These are phyloP conservation scores for Oryzaephilus surinamensis DNA, from an alignment of 1,140 invertebrate species.

Conservation along the genomic window DNA sequence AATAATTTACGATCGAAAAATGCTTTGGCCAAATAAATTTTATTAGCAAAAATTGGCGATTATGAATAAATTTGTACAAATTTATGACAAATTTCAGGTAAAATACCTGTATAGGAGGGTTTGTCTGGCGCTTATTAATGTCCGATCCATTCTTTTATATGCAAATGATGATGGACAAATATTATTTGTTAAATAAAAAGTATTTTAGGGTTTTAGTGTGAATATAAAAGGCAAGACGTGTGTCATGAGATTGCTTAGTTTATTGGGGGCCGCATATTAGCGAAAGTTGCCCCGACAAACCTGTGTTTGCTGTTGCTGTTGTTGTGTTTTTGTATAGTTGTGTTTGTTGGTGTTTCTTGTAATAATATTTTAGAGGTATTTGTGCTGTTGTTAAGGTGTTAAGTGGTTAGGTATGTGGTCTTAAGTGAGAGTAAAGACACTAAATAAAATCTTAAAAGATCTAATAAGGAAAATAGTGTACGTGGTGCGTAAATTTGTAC, in stretches of 20 bases:
- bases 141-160: neutral
- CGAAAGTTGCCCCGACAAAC: constrained; percentile 19
- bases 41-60: too few relatives aligned
- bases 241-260: constrained; percentile 13
- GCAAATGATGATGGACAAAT: neutral
- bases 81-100: too few relatives aligned
- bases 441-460: neutral
- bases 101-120: too few relatives aligned
- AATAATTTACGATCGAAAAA: too few relatives aligned
- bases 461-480: too few relatives aligned
- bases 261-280: constrained; percentile 16
- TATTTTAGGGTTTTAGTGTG: constrained; percentile 5
- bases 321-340: neutral
- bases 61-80: too few relatives aligned
- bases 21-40: too few relatives aligned
- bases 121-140: neutral
- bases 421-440: neutral
- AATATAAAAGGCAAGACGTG: constrained; percentile 16
- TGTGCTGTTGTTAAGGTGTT: neutral
- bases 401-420: neutral
- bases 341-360: neutral
- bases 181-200: neutral
- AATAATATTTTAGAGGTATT: neutral
- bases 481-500: too few relatives aligned
- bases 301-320: constrained; percentile 1